Conservation (phyloP, 2,113 vertebrate species). For the Campylorhamphus procurvoides region DNA sequence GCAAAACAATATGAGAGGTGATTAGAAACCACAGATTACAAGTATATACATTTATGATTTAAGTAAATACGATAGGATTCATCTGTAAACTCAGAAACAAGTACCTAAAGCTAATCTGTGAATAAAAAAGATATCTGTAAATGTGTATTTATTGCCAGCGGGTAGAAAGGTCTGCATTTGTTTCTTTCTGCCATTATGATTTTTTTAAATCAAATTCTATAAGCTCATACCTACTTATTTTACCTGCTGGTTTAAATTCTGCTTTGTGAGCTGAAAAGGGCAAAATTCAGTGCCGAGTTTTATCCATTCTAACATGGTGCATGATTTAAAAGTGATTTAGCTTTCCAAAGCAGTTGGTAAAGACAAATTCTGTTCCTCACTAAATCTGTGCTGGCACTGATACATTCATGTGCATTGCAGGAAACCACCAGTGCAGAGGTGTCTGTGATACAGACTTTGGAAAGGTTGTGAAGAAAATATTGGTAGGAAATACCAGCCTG, state of each 20-base stretch:
- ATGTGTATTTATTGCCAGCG: not conserved
- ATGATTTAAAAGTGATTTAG: not conserved
- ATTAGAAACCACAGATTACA: not conserved
- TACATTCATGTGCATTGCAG: not conserved
- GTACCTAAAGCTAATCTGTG: not conserved
- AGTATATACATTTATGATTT: not conserved
- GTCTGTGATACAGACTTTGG: not conserved
- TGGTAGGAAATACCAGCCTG: not conserved
- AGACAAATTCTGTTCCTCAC: not conserved
- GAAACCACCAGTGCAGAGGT: not conserved
- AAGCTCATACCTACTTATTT: not conserved
- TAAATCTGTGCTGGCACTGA: not conserved
- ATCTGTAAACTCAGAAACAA: not conserved
- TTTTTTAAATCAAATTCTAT: not conserved
- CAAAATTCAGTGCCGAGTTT: not conserved
- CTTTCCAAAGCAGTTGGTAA: conserved; percentile 17
- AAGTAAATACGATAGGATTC: not conserved
- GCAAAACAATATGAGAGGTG: not conserved
- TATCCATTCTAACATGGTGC: not conserved
- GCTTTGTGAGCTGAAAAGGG: not conserved
- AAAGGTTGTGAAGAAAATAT: not conserved
- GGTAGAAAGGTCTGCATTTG: not conserved
- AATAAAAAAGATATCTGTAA: not conserved
- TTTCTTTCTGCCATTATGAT: not conserved
- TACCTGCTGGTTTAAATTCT: not conserved